A percentile compares a stretch with the other conserved stretches of the same genome.
These are phyloP conservation scores for Pseudochaenichthys georgianus DNA, from an alignment of 2,797 vertebrate species.

Conservation along the genomic window DNA sequence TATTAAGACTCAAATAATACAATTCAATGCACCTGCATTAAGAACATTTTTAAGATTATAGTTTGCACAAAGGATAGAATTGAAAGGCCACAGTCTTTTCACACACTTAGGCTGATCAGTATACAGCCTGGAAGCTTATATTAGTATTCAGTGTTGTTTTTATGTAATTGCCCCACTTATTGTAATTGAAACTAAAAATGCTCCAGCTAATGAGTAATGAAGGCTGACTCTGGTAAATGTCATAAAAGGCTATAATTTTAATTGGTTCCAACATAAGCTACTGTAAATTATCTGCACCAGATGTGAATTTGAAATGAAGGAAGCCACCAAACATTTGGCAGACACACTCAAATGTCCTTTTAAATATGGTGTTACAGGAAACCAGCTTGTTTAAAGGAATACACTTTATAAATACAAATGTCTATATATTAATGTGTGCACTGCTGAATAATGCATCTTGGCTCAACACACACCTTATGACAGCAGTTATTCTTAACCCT, in stretches of 20 bases:
- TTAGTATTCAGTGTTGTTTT: constrained; percentile 11
- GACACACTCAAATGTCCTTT: neutral
- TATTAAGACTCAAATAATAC: too few species aligned
- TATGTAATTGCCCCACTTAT: neutral
- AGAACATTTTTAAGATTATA: neutral
- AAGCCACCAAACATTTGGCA: neutral
- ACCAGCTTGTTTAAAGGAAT: constrained; percentile 2
- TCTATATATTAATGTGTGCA: constrained; percentile 2
- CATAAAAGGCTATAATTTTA: constrained; percentile 18
- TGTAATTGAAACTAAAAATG: neutral
- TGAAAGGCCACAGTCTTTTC: neutral
- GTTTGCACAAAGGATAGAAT: neutral
- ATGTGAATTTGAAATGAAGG: constrained; percentile 33
- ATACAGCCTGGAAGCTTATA: neutral
- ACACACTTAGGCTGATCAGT: neutral
- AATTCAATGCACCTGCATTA: neutral
- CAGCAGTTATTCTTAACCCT: constrained; percentile 4
- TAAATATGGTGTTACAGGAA: constrained; percentile 16
- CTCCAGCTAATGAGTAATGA: constrained; percentile 26
- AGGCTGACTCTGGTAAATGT: constrained; percentile 25
- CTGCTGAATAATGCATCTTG: constrained; percentile 11
- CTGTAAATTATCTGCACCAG: constrained; percentile 6
- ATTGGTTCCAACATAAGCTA: constrained; percentile 17
- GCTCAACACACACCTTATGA: constrained; percentile 2
- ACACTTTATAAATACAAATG: neutral